These are phyloP conservation scores for Bos javanicus DNA, from an alignment of 2,113 vertebrate species.

Conservation along the genomic window DNA sequence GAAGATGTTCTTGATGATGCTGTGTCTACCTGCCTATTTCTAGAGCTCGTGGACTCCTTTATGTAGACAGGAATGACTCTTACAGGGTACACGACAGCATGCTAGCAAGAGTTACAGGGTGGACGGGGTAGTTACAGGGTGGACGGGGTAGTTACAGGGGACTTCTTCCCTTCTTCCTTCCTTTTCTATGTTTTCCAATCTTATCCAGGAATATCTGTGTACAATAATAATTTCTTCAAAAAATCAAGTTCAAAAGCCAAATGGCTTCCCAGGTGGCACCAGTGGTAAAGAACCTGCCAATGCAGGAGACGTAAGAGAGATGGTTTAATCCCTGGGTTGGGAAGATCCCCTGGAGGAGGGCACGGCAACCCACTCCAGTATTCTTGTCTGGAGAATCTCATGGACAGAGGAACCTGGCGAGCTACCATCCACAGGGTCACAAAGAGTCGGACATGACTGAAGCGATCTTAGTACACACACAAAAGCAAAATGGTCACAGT, in stretches of 20 bases:
- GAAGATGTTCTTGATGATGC: accelerated
- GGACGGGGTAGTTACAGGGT: accelerated
- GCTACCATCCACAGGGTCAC: not conserved
- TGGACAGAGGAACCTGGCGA: not conserved
- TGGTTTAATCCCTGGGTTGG: not conserved
- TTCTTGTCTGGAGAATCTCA: not conserved
- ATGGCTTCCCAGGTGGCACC: not conserved
- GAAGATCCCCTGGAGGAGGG: not conserved
- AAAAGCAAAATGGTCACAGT: not conserved
- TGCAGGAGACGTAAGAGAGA: not conserved
- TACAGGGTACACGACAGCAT: accelerated
- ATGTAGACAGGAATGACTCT: not conserved
- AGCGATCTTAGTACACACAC: not conserved
- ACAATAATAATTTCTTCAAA: not conserved
- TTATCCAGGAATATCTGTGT: not conserved
- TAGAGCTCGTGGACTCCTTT: not conserved
- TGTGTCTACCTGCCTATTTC: not conserved
- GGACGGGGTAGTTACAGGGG: accelerated
- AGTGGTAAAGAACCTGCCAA: not conserved
- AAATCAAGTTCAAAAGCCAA: not conserved
- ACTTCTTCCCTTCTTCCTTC: too few species aligned
- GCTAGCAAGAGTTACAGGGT: not conserved
- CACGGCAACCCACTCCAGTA: not conserved
- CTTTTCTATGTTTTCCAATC: not conserved
- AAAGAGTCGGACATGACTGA: not conserved